phyloP scores from a whole-genome alignment of 2,888 invertebrate genomes.

The Beris morrisii region DNA sequence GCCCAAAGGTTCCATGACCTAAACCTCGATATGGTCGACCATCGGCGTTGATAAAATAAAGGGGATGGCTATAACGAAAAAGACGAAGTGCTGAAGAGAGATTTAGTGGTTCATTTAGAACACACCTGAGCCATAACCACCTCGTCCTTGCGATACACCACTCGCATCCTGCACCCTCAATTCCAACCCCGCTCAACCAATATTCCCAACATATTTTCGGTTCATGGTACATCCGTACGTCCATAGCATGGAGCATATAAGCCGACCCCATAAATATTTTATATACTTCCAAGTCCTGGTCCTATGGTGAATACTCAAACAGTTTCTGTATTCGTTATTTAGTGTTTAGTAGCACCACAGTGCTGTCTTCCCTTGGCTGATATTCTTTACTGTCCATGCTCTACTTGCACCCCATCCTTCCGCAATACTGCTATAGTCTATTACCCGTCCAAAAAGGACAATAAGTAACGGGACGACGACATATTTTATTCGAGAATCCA shows the following conservation, averaged over 20 bases:
- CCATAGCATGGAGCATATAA: slow-evolving; percentile 14
- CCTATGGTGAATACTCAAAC: slow-evolving; percentile 26
- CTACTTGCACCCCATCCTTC: background rate
- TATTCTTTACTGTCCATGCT: slow-evolving; percentile 1
- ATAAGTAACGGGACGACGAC: slow-evolving; percentile 32
- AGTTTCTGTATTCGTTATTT: slow-evolving; percentile 38
- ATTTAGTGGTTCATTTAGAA: slow-evolving; percentile 38
- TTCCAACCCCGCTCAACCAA: background rate
- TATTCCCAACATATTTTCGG: slow-evolving; percentile 15
- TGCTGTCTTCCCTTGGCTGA: slow-evolving; percentile 6
- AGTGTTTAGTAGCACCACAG: slow-evolving; percentile 37
- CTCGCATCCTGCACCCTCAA: slow-evolving; percentile 24
- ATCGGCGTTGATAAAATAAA: slow-evolving; percentile 9
- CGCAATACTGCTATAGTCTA: slow-evolving; percentile 18
- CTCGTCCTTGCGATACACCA: slow-evolving; percentile 36
- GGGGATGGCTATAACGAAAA: slow-evolving; percentile 15
- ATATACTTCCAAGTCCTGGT: slow-evolving; percentile 30
- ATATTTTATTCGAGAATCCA: slow-evolving; percentile 35
- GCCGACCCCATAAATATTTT: slow-evolving; percentile 37
- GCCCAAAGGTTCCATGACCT: too few relatives aligned
- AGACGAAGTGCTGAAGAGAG: slow-evolving; percentile 38
- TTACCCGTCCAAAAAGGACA: slow-evolving; percentile 31
- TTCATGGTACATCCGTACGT: slow-evolving; percentile 8
- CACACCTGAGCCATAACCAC: slow-evolving; percentile 36
- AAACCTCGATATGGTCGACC: too few relatives aligned